Conservation (phyloP, 2,113 vertebrate species). For the Balaeniceps rex region DNA sequence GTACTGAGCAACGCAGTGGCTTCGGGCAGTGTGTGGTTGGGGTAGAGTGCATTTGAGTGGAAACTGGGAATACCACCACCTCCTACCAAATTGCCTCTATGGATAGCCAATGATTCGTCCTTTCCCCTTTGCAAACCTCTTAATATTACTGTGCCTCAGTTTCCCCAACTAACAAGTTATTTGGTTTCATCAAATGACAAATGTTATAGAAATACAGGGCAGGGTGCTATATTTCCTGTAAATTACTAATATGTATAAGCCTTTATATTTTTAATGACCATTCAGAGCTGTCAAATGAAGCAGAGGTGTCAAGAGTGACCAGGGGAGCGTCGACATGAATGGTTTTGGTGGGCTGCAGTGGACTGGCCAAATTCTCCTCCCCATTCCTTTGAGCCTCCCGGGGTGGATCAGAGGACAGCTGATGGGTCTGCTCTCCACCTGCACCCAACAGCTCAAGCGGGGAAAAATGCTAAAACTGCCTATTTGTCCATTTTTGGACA, state of each 20-base stretch:
- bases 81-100: background rate
- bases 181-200: background rate
- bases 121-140: background rate
- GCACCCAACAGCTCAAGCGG: accelerated
- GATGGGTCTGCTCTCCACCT: background rate
- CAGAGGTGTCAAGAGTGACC: background rate
- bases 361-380: background rate
- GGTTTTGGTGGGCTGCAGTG: background rate
- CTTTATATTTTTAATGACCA: background rate
- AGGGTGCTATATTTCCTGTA: background rate
- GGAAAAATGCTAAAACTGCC: background rate
- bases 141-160: background rate
- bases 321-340: background rate
- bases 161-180: background rate
- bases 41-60: background rate
- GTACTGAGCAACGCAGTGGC: accelerated
- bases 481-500: background rate
- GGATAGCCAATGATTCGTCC: accelerated
- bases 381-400: accelerated
- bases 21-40: background rate
- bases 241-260: background rate
- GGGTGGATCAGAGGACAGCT: background rate
- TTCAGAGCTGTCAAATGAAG: background rate
- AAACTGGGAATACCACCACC: background rate
- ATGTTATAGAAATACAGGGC: background rate